Percentiles rank a stretch among this genome's conserved stretches.
Conservation (phyloP, 2,888 invertebrate genomes). For the Eupithecia subumbrata region DNA sequence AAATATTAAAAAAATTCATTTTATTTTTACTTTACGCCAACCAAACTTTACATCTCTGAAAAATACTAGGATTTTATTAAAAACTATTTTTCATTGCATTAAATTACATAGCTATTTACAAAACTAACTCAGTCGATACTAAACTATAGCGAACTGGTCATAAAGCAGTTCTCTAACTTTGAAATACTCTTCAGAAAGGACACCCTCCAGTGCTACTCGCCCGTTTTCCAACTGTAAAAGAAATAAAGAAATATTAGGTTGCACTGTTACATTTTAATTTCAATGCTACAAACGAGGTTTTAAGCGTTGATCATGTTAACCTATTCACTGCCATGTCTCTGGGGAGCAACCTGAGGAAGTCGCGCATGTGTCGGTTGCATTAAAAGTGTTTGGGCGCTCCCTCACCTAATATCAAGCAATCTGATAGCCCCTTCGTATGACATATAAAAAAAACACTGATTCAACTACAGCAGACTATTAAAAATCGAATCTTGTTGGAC, state of each 20-base stretch:
- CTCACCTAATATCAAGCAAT: neutral
- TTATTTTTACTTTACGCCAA: slow-evolving; percentile 31
- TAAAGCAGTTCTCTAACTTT: slow-evolving; percentile 96
- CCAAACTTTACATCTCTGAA: neutral
- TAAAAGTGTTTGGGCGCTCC: neutral
- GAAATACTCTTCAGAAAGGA: slow-evolving; percentile 97
- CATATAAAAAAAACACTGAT: neutral
- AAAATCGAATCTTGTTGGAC: neutral
- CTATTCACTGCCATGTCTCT: too few relatives aligned
- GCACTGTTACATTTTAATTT: too few relatives aligned
- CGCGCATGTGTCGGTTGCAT: neutral
- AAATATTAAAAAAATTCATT: slow-evolving; percentile 64
- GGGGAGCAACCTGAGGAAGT: neutral
- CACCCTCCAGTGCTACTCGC: slow-evolving; percentile 96
- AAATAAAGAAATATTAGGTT: slow-evolving; percentile 12
- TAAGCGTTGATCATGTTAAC: too few relatives aligned
- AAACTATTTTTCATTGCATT: slow-evolving; percentile 7
- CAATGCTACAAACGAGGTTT: neutral
- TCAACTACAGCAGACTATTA: neutral
- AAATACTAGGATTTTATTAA: neutral
- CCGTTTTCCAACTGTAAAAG: slow-evolving; percentile 93
- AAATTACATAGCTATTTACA: slow-evolving; percentile 28
- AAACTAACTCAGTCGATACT: slow-evolving; percentile 46
- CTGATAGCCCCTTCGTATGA: neutral
- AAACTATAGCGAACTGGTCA: slow-evolving; percentile 98